Conservation (phyloP, 2,888 invertebrate genomes). For the Linhomoeus sp. region DNA sequence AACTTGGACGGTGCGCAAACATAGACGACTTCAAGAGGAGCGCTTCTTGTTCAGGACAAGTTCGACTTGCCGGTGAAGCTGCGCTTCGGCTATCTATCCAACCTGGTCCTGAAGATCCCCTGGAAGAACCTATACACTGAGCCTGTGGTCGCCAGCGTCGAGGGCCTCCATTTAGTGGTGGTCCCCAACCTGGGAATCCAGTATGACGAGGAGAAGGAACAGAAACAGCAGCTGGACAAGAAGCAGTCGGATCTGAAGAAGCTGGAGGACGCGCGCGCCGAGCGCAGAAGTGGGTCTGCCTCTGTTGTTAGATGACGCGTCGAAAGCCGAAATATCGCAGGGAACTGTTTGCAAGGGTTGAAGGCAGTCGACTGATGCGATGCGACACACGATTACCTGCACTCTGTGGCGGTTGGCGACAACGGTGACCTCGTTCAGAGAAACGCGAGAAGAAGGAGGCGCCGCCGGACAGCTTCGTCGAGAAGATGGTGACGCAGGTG, state of each 20-base stretch:
- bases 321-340: neutral
- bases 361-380: no score
- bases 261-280: constrained; percentile 49
- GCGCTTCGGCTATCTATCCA: constrained; percentile 34
- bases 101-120: constrained; percentile 80
- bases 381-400: no score
- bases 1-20: no score
- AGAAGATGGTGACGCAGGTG: constrained; percentile 38
- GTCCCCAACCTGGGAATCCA: constrained; percentile 36
- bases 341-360: no score
- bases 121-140: constrained; percentile 91
- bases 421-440: no score
- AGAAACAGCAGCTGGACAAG: constrained; percentile 47
- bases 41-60: constrained; percentile 53
- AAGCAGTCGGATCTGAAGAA: constrained; percentile 59
- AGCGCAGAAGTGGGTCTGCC: constrained; percentile 1
- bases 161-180: constrained; percentile 59
- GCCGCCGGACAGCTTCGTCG: constrained; percentile 36
- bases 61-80: constrained; percentile 83
- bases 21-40: no score
- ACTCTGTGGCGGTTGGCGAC: no score
- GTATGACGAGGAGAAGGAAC: constrained; percentile 69
- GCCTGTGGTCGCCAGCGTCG: constrained; percentile 72
- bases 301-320: no score
- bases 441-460: constrained; percentile 7